Conservation (phyloP, 2,888 invertebrate genomes). For the Plebejus argus region DNA sequence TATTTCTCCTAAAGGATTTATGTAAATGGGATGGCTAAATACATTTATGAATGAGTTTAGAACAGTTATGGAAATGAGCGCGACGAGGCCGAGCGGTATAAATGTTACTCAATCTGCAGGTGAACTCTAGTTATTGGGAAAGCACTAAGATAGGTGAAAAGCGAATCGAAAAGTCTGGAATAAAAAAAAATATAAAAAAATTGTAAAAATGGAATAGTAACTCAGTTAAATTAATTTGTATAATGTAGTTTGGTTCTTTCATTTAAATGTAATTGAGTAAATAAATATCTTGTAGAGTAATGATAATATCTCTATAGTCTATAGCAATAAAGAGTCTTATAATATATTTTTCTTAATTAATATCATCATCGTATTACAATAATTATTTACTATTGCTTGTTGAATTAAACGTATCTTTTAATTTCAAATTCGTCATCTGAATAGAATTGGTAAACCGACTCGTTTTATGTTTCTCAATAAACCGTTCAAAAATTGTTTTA, state of each 20-base stretch:
- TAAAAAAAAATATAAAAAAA: no score
- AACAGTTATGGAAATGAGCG: not conserved
- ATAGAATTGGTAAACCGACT: not conserved
- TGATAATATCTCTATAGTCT: not conserved
- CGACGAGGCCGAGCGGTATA: not conserved
- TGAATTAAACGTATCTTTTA: no score
- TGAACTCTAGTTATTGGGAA: not conserved
- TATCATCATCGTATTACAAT: no score
- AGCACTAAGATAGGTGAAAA: not conserved
- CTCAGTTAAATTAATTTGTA: no score
- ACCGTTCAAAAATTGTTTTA: not conserved
- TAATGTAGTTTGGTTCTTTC: not conserved
- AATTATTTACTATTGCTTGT: no score
- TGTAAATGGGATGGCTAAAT: not conserved
- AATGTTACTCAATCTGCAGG: not conserved
- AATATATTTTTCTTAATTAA: no score
- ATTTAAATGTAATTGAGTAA: not conserved
- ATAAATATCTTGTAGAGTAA: not conserved
- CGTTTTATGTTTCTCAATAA: not conserved
- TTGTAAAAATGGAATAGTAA: no score
- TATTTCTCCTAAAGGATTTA: not conserved
- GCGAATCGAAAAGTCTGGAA: no score
- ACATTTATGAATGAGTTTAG: constrained; percentile 7
- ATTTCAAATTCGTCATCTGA: not conserved
- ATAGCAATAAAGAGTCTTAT: no score